phyloP scores from a whole-genome alignment of 1,140 invertebrate species.

The Trachymyrmex cornetzi region DNA sequence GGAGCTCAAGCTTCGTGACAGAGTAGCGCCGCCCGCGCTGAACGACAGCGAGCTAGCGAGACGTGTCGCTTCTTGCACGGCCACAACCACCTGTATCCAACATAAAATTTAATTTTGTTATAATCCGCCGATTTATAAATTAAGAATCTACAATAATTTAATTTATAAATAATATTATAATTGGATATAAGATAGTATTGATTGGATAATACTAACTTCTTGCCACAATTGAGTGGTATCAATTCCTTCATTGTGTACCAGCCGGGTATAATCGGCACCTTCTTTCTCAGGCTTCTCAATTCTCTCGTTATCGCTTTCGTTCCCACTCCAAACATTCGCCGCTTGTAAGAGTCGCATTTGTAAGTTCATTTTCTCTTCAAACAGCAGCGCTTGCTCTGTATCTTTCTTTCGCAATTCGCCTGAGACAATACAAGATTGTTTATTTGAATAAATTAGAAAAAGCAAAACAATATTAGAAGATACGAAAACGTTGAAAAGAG shows the following conservation, averaged over 20 bases:
- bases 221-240: constrained; percentile 83
- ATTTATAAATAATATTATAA: background rate
- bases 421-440: constrained; percentile 77
- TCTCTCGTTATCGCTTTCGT: constrained; percentile 80
- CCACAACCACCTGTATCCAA: constrained; percentile 79
- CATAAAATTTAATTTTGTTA: constrained; percentile 15
- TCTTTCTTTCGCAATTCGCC: constrained; percentile 94
- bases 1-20: constrained; percentile 96
- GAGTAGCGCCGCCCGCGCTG: constrained; percentile 90
- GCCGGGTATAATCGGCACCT: constrained; percentile 82
- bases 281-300: constrained; percentile 80
- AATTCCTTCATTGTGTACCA: constrained; percentile 81
- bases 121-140: background rate
- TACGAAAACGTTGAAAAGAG: background rate
- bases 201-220: constrained; percentile 75
- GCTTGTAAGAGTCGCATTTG: constrained; percentile 93
- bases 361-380: constrained; percentile 96
- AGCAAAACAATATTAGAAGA: constrained; percentile 11
- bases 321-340: constrained; percentile 85
- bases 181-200: background rate
- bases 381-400: constrained; percentile 92
- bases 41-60: constrained; percentile 90
- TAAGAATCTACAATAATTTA: background rate
- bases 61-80: constrained; percentile 90
- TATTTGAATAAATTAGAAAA: background rate